A percentile compares a stretch with the other conserved stretches of the same genome.
Conservation (phyloP, 2,888 invertebrate genomes). For the Spilarctia lutea region DNA sequence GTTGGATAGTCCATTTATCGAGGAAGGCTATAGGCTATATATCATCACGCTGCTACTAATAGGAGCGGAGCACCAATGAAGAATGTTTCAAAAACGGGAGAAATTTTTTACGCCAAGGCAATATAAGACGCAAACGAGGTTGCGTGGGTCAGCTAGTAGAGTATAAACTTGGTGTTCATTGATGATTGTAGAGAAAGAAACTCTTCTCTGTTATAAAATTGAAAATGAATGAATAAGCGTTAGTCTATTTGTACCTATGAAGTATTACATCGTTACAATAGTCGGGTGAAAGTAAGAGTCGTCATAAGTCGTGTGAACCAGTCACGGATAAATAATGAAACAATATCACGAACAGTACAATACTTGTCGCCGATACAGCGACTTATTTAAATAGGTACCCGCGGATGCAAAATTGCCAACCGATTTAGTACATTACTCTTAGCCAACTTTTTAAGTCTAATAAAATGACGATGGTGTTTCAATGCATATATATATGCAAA, state of each 20-base stretch:
- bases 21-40: too few species aligned
- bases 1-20: too few species aligned
- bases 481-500: neutral
- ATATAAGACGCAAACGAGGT: too few species aligned
- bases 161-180: neutral
- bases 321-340: conserved; percentile 52
- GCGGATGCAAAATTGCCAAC: neutral
- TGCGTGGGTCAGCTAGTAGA: too few species aligned
- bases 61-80: too few species aligned
- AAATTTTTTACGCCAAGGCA: too few species aligned
- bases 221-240: conserved; percentile 9
- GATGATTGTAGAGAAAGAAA: neutral
- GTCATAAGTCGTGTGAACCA: conserved; percentile 57
- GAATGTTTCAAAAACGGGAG: too few species aligned
- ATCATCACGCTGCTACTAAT: too few species aligned
- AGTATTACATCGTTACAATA: conserved; percentile 26
- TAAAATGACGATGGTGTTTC: neutral
- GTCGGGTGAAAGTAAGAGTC: conserved; percentile 57
- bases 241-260: neutral
- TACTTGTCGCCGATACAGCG: conserved; percentile 24
- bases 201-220: conserved; percentile 3
- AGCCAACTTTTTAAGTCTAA: neutral
- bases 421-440: neutral
- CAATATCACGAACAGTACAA: conserved; percentile 43
- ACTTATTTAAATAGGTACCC: neutral